phyloP scores from a whole-genome alignment of 2,888 invertebrate species.

The Abrostola triplasia region DNA sequence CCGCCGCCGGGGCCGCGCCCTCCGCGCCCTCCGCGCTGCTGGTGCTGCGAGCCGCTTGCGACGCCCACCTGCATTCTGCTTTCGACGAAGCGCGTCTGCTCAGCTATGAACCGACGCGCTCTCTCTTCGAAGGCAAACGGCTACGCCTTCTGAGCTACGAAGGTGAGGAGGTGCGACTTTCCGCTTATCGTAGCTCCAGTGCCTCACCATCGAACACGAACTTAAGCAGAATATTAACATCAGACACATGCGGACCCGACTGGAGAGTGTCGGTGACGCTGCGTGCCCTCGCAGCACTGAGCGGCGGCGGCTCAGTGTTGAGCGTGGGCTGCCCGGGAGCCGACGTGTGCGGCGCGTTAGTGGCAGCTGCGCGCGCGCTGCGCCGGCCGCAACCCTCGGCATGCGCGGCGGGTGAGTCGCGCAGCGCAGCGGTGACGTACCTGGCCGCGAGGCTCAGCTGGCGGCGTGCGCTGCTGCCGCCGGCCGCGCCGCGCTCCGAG shows the following conservation, averaged over 20 bases:
- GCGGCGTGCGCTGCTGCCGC: slow-evolving; percentile 66
- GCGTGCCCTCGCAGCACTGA: slow-evolving; percentile 64
- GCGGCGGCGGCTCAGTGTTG: slow-evolving; percentile 58
- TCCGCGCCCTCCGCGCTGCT: slow-evolving; percentile 56
- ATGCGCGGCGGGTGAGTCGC: slow-evolving; percentile 57
- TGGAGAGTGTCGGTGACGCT: slow-evolving; percentile 65
- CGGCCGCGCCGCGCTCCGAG: slow-evolving; percentile 54
- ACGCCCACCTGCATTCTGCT: slow-evolving; percentile 49
- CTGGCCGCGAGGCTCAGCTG: slow-evolving; percentile 67
- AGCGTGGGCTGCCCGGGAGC: slow-evolving; percentile 64
- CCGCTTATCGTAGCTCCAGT: background rate
- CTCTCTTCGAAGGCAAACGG: slow-evolving; percentile 19
- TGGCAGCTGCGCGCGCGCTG: slow-evolving; percentile 60
- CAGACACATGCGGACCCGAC: slow-evolving; percentile 74
- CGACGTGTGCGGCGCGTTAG: slow-evolving; percentile 61
- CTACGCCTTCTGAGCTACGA: slow-evolving; percentile 57
- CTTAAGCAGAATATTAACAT: background rate
- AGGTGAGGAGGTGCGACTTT: slow-evolving; percentile 53
- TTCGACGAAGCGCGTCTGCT: slow-evolving; percentile 50
- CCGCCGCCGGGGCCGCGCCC: slow-evolving; percentile 48
- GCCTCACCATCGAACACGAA: too few species aligned
- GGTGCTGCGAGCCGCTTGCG: slow-evolving; percentile 72
- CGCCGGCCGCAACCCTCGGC: slow-evolving; percentile 50
- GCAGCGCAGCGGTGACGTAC: slow-evolving; percentile 60
- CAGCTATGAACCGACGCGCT: slow-evolving; percentile 44